Evolutionary conservation across 2,797 vertebrate species (phyloP), one percentile per base, ranked within the genome.

Genomic region (Odontamblyopus lacepedii): DNA sequence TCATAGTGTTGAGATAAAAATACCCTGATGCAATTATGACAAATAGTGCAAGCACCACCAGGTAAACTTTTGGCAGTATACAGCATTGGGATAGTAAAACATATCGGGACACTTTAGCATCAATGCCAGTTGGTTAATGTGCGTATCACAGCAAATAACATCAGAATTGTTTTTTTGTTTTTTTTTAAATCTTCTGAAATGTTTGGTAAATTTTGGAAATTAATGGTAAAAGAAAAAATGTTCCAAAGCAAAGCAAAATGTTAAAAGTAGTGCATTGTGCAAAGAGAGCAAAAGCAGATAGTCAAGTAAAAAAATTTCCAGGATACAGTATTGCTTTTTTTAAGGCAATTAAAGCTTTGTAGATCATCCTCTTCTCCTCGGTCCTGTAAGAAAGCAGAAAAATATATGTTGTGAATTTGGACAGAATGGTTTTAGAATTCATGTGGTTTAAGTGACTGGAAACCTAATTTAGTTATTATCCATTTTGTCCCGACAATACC

Each of bases 251-350:
- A 48, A 16, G 26, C 12, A 70, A 29, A 29, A 59, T 50, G 26
- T 63, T 11, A 3, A 11, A 63, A 66, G 13, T 48, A 18, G 12
- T 51, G 78, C 85, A 9, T 13, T 51, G 79, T 88, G 79, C 81
- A 85, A 86, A 85, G 60, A 66, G 29, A 78, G 77, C 68, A 63
- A 70, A 73, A 70, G 71, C 9, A 61, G 27, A 80, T 29, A 48
- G 53, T 79, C 30, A 30, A 29, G 41, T 71, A 19, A 23, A 6
- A 27, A 29, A 35, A 57, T 38, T 12, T 35, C 41, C 26, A 66
- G n/a, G 72, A 71, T 62, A 41, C 57, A 66, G 65, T 29, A n/a
- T 65, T 35, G 16, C 5, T 60, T 8, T 67, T 60, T 74, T 80
- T 38, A 70, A 77, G 72, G 71, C 73, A 68, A 53, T n/a, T 60